These are phyloP conservation scores for Pasiphila rectangulata DNA, from an alignment of 2,888 invertebrate species.

Conservation along the genomic window DNA sequence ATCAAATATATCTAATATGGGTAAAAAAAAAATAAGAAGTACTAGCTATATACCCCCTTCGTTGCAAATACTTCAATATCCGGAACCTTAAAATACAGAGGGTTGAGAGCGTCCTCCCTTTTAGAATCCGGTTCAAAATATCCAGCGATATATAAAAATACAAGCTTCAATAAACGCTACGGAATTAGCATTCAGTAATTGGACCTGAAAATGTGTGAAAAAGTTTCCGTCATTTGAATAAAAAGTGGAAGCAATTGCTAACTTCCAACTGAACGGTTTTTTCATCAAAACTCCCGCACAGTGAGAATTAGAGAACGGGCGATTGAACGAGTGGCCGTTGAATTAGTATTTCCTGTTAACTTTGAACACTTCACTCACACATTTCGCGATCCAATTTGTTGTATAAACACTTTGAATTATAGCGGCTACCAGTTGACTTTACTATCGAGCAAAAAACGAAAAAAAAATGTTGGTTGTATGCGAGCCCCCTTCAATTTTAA, in stretches of 20 bases:
- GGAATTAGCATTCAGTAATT: conserved; percentile 13
- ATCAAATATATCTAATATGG: too few relatives aligned
- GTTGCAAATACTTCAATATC: not conserved
- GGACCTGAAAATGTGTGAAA: conserved; percentile 11
- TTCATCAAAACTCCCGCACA: conserved; percentile 3
- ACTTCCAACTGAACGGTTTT: conserved; percentile 15
- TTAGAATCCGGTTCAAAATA: not conserved
- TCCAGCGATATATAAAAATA: not conserved
- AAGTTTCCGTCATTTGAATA: conserved; percentile 10
- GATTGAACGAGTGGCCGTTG: not conserved
- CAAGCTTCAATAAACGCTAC: conserved; percentile 7
- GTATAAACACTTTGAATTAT: too few relatives aligned
- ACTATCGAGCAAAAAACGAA: too few relatives aligned
- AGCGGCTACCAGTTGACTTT: too few relatives aligned
- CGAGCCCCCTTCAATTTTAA: too few relatives aligned
- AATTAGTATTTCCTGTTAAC: too few relatives aligned
- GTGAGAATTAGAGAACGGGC: not conserved
- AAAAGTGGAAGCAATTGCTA: conserved; percentile 9
- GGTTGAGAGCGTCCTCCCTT: too few relatives aligned
- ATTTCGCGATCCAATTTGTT: too few relatives aligned
- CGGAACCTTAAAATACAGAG: not conserved
- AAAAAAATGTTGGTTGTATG: too few relatives aligned
- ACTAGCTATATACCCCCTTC: too few relatives aligned
- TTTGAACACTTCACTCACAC: too few relatives aligned
- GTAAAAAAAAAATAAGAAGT: too few relatives aligned